These are phyloP conservation scores for Margarornis squamiger DNA, from an alignment of 2,797 vertebrate genomes.

Conservation along the genomic window DNA sequence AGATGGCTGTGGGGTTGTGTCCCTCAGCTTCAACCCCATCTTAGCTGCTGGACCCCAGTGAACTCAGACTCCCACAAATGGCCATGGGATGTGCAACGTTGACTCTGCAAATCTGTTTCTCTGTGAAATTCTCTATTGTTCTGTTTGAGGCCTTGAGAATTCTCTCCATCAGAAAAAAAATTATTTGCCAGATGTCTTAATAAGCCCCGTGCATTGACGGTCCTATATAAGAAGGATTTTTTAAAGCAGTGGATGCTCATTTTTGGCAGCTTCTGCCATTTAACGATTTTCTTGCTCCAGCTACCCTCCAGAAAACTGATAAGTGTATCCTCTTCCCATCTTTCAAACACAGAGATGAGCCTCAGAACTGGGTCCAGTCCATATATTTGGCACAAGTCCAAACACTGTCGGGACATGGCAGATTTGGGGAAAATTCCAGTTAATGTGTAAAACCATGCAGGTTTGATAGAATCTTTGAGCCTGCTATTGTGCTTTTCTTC, in stretches of 20 bases:
- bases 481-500: background rate
- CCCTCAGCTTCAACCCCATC: background rate
- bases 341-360: slow-evolving; percentile 10
- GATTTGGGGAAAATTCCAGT: background rate
- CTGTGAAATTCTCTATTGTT: slow-evolving; percentile 35
- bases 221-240: slow-evolving; percentile 32
- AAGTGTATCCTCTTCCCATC: slow-evolving; percentile 29
- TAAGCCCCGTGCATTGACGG: background rate
- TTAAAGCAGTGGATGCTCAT: slow-evolving; percentile 48
- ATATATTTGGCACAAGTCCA: background rate
- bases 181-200: slow-evolving; percentile 53
- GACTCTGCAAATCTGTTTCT: background rate
- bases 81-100: background rate
- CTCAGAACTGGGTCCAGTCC: background rate
- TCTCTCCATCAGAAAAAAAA: slow-evolving; percentile 45
- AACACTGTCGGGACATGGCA: background rate
- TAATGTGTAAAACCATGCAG: background rate
- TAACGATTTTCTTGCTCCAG: background rate
- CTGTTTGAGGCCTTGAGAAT: slow-evolving; percentile 35
- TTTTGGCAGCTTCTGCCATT: slow-evolving; percentile 48
- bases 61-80: background rate
- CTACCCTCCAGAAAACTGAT: slow-evolving; percentile 20
- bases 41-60: background rate
- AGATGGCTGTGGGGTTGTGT: background rate
- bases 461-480: background rate